Evolutionary conservation across 37 sponge, comb jelly and placozoan species (phyloP).

Genomic region (Chondrilla cf. caribensis): DNA sequence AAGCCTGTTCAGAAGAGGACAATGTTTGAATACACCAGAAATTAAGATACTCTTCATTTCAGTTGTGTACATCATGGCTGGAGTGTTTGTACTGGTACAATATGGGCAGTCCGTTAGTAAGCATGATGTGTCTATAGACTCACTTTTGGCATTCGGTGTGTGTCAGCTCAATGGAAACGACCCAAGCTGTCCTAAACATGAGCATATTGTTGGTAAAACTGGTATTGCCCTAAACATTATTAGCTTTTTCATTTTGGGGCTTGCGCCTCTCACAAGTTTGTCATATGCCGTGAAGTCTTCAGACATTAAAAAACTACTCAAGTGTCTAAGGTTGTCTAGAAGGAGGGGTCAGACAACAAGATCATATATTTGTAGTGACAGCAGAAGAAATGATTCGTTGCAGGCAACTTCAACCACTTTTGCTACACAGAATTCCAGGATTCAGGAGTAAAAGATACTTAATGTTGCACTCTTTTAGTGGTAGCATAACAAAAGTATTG

Average conservation of each 20-base stretch:
- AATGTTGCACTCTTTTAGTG: no score
- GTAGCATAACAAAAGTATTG: no score
- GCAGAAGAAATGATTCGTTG: no score
- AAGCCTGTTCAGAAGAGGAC: neutral
- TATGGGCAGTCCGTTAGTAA: neutral
- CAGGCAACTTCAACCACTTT: no score
- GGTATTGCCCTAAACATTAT: neutral
- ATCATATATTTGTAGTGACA: no score
- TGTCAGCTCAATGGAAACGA: neutral
- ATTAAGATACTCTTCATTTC: neutral
- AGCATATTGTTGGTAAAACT: neutral
- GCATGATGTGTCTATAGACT: neutral
- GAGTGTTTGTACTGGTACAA: neutral
- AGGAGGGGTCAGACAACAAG: neutral
- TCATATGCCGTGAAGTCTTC: neutral
- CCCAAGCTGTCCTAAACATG: neutral
- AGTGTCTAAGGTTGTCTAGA: neutral
- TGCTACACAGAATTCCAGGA: no score
- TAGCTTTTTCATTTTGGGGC: neutral
- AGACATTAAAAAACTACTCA: neutral
- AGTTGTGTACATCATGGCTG: slow-evolving; percentile 1
- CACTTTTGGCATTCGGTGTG: neutral
- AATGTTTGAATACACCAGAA: slow-evolving; percentile 15
- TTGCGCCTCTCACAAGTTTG: neutral
- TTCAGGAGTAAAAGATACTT: no score